phyloP scores from a whole-genome alignment of 2,888 invertebrate genomes.

The Melanargia galathea region DNA sequence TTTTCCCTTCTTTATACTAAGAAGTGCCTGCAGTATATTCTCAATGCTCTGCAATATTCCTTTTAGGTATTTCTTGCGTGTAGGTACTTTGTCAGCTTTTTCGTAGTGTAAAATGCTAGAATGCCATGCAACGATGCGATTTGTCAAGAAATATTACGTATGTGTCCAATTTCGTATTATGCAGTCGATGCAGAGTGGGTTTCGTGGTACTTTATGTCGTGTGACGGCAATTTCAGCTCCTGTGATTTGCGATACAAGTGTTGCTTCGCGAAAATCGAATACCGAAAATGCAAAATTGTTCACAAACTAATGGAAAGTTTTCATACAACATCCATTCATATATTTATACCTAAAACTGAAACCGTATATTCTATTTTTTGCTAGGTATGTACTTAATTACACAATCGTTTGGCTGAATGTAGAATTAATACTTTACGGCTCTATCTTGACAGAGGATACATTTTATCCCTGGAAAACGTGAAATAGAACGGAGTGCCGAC shows the following conservation, averaged over 20 bases:
- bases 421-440: no score
- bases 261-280: neutral
- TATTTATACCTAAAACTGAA: neutral
- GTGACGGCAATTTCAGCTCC: conserved; percentile 2
- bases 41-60: no score
- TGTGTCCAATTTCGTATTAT: conserved; percentile 24
- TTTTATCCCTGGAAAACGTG: no score
- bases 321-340: neutral
- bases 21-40: neutral
- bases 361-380: neutral
- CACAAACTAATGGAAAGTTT: neutral
- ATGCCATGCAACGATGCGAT: conserved; percentile 18
- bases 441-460: no score
- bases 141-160: conserved; percentile 18
- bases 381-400: neutral
- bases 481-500: no score
- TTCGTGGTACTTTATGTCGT: conserved; percentile 21
- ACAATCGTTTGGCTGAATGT: no score
- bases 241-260: conserved; percentile 5
- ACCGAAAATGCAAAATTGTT: neutral
- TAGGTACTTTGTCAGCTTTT: neutral
- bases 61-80: no score
- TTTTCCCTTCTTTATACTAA: no score
- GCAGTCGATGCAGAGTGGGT: conserved; percentile 21
- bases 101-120: neutral